Conservation (phyloP, 2,888 invertebrate genomes). For the Nymphalis polychloros region DNA sequence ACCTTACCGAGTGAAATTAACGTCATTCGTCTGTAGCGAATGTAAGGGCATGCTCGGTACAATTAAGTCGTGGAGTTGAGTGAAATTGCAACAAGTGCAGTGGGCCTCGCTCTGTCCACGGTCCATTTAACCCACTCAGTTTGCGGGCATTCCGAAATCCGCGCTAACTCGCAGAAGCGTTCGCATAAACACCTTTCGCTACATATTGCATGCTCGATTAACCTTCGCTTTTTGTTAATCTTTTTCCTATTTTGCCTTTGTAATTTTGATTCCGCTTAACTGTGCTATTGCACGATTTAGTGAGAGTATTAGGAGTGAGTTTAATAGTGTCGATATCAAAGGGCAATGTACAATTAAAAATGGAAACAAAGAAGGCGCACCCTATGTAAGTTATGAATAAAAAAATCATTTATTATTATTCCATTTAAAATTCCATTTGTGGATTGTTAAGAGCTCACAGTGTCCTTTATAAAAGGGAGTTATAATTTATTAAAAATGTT, state of each 20-base stretch:
- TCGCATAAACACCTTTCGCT: slow-evolving; percentile 54
- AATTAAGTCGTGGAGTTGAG: slow-evolving; percentile 71
- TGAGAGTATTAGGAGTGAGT: no score
- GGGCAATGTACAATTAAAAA: no score
- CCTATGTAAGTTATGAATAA: no score
- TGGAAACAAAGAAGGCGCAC: no score
- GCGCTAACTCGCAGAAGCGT: slow-evolving; percentile 49
- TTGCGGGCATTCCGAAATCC: slow-evolving; percentile 58
- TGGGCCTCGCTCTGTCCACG: slow-evolving; percentile 64
- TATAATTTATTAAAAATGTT: no score
- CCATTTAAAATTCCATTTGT: slow-evolving; percentile 48
- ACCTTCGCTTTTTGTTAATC: slow-evolving; percentile 34
- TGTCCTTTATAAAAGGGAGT: no score
- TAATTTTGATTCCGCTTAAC: slow-evolving; percentile 12
- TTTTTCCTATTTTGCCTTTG: slow-evolving; percentile 15
- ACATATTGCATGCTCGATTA: slow-evolving; percentile 46
- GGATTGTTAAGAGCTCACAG: slow-evolving; percentile 27
- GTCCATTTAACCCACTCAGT: slow-evolving; percentile 75
- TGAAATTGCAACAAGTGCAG: slow-evolving; percentile 79
- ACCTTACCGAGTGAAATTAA: slow-evolving; percentile 71
- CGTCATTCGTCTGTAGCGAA: slow-evolving; percentile 71
- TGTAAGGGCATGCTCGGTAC: slow-evolving; percentile 68
- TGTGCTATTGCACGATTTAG: neutral
- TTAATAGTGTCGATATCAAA: no score
- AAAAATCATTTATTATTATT: neutral